Conservation (phyloP, 2,797 vertebrate species). For the Xenopus petersii region DNA sequence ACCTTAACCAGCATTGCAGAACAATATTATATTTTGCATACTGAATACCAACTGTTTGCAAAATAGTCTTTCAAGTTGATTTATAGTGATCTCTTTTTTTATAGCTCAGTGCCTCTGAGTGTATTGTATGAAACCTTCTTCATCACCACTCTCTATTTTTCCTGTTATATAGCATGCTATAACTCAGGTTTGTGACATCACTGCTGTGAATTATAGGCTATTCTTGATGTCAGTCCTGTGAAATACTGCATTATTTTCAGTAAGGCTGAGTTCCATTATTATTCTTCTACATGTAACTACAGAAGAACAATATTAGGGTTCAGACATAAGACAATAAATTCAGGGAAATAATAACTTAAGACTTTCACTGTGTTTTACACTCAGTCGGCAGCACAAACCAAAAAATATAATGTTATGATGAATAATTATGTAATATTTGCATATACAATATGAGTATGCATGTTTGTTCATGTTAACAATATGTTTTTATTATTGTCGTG, state of each 20-base stretch:
- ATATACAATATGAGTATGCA: no score
- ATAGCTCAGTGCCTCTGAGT: conserved; percentile 31
- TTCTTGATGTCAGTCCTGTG: conserved; percentile 31
- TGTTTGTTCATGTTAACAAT: no score
- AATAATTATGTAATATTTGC: background rate
- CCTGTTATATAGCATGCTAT: conserved; percentile 35
- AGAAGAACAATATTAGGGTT: conserved; percentile 45
- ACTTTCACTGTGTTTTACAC: conserved; percentile 33
- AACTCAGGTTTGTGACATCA: conserved; percentile 42
- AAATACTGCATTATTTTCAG: conserved; percentile 43
- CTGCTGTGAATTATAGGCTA: conserved; percentile 39
- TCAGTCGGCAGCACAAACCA: conserved; percentile 31
- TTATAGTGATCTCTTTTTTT: conserved; percentile 36
- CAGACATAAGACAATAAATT: conserved; percentile 32
- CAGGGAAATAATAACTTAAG: conserved; percentile 33
- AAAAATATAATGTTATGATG: conserved; percentile 26
- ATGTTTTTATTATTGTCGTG: no score
- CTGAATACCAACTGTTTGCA: conserved; percentile 26
- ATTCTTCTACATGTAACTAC: conserved; percentile 42
- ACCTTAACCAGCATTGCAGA: no score
- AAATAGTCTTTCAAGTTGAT: conserved; percentile 31
- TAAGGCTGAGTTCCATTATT: conserved; percentile 39
- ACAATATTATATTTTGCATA: conserved; percentile 28
- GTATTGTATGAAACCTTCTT: conserved; percentile 30
- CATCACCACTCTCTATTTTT: conserved; percentile 41